Evolutionary conservation across 2,113 vertebrate genomes (phyloP).

Genomic region (Gorsachius goisagi): DNA sequence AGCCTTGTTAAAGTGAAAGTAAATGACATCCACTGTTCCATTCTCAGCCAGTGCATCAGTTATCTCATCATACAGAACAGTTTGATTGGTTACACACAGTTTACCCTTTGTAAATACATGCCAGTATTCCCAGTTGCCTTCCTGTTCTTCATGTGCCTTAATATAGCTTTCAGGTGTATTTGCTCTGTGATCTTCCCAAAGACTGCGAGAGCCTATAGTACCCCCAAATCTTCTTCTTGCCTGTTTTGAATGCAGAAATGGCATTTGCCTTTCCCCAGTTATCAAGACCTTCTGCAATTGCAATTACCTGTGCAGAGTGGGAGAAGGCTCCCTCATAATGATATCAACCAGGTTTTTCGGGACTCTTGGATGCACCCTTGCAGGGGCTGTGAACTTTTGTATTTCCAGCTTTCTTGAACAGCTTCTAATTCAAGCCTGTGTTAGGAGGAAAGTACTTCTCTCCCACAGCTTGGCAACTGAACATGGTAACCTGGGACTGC

Average conservation of each 20-base stretch:
- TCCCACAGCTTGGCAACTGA: background rate
- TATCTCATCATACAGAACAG: background rate
- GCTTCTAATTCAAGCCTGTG: background rate
- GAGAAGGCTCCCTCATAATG: background rate
- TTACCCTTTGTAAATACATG: background rate
- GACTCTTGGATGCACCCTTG: background rate
- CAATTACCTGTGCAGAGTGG: background rate
- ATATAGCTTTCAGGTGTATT: background rate
- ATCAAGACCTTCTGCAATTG: background rate
- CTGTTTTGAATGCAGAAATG: background rate
- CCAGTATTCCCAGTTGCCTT: background rate
- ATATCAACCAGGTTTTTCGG: background rate
- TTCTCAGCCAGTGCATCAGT: background rate
- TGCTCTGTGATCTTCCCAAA: background rate
- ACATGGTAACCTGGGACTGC: background rate
- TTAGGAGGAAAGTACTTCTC: background rate
- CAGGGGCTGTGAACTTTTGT: background rate
- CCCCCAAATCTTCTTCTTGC: background rate
- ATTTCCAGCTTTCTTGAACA: background rate
- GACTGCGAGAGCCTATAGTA: background rate
- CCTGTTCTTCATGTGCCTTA: background rate
- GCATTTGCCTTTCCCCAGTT: background rate
- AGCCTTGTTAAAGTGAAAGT: background rate
- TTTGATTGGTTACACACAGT: background rate
- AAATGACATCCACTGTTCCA: background rate